Percentiles rank a stretch among this genome's conserved stretches.
Evolutionary conservation across 2,113 vertebrate genomes (phyloP).

Genomic region (Xerus inauris): DNA sequence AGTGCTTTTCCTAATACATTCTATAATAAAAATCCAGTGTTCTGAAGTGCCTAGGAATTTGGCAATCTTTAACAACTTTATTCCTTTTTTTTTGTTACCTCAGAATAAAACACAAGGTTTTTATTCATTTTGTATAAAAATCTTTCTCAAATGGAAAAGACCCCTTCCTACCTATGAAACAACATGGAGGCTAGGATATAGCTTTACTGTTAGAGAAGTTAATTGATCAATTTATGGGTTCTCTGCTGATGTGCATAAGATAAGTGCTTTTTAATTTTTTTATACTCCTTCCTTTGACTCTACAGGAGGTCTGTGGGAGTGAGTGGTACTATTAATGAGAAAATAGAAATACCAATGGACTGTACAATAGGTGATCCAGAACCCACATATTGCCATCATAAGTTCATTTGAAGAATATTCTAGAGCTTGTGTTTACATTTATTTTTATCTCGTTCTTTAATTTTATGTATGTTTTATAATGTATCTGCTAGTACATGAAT

Average conservation of each 20-base stretch:
- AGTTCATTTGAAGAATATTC: neutral
- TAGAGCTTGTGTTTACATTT: slow-evolving; percentile 1
- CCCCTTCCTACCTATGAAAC: neutral
- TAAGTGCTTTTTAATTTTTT: neutral
- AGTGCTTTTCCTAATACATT: slow-evolving; percentile 2
- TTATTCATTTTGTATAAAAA: neutral
- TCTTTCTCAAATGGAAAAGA: slow-evolving; percentile 12
- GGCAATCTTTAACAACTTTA: neutral
- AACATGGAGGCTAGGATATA: neutral
- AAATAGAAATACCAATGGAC: neutral
- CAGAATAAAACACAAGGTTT: neutral
- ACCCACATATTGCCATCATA: neutral
- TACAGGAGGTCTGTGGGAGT: neutral
- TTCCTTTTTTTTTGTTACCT: neutral
- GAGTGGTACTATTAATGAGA: neutral
- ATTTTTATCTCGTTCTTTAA: slow-evolving; percentile 15
- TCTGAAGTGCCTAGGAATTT: neutral
- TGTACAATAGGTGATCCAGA: neutral
- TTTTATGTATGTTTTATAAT: slow-evolving; percentile 48
- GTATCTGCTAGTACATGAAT: neutral
- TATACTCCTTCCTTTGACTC: neutral
- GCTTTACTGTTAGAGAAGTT: neutral
- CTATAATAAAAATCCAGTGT: neutral
- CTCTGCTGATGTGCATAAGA: neutral
- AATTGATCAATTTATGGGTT: neutral